Evolutionary conservation across 2,797 vertebrate genomes (phyloP).

Genomic region (Threskiornis aethiopicus): DNA sequence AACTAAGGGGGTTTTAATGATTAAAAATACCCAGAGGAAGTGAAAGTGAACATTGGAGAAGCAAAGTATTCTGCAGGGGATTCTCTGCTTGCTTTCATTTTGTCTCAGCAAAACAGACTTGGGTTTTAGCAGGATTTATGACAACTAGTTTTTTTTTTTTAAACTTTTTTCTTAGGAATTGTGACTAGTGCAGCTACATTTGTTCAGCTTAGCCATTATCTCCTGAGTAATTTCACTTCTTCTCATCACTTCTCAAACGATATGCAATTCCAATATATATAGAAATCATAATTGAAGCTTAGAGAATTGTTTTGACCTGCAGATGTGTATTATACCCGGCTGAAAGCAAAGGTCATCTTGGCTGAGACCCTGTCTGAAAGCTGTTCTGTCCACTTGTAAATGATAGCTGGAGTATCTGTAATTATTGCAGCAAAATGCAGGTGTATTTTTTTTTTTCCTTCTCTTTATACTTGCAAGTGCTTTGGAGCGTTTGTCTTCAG

Average conservation of each 20-base stretch:
- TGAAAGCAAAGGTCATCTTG: not conserved
- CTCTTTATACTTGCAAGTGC: not conserved
- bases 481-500: not conserved
- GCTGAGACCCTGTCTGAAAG: not conserved
- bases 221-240: not conserved
- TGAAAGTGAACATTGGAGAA: not conserved
- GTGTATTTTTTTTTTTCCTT: not conserved
- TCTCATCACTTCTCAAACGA: not conserved
- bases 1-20: not conserved
- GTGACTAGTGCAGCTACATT: not conserved
- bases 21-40: slow-evolving; percentile 6
- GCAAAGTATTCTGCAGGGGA: not conserved
- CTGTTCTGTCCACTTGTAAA: not conserved
- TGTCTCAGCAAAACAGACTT: not conserved
- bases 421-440: not conserved
- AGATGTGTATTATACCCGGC: not conserved
- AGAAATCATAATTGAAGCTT: not conserved
- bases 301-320: not conserved
- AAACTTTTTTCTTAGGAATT: not conserved
- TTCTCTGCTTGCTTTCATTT: not conserved
- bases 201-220: not conserved
- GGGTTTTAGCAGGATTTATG: not conserved
- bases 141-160: not conserved
- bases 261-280: not conserved
- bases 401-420: not conserved